Evolutionary conservation across 2,888 invertebrate species (phyloP).

Genomic region (Julus scanicus): DNA sequence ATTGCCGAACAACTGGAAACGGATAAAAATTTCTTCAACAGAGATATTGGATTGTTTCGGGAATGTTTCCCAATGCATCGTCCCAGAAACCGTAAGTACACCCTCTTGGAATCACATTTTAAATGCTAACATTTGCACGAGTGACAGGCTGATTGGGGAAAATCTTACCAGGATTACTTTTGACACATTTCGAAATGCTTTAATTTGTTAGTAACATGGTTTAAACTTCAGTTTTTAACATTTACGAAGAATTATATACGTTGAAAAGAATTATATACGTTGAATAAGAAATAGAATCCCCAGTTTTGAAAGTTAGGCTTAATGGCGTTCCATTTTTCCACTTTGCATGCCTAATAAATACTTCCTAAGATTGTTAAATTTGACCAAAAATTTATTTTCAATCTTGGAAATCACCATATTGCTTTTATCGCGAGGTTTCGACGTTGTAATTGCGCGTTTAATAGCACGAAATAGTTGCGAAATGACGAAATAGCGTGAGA

Average conservation of each 20-base stretch:
- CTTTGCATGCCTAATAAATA: background rate
- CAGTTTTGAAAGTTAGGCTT: background rate
- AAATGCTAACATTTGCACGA: too few species aligned
- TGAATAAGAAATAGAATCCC: background rate
- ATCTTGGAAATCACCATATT: conserved; percentile 20
- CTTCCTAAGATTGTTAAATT: background rate
- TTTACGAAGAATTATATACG: background rate
- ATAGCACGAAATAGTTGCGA: background rate
- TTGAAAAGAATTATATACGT: background rate
- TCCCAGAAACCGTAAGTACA: conserved; percentile 69
- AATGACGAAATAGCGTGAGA: background rate
- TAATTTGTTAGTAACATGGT: too few species aligned
- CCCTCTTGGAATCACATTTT: background rate
- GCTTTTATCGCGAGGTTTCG: background rate
- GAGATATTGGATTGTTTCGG: conserved; percentile 93
- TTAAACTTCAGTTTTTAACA: background rate
- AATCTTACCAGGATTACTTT: too few species aligned
- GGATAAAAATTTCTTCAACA: conserved; percentile 89
- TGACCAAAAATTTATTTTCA: background rate
- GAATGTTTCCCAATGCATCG: conserved; percentile 93
- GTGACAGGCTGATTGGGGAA: too few species aligned
- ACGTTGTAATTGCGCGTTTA: background rate
- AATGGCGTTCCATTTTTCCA: background rate
- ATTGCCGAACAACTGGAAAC: conserved; percentile 72
- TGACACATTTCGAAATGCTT: too few species aligned